A percentile compares a stretch with the other conserved stretches of the same genome.
These are phyloP conservation scores for Oreotrochilus melanogaster DNA, from an alignment of 2,113 vertebrate species.

Conservation along the genomic window DNA sequence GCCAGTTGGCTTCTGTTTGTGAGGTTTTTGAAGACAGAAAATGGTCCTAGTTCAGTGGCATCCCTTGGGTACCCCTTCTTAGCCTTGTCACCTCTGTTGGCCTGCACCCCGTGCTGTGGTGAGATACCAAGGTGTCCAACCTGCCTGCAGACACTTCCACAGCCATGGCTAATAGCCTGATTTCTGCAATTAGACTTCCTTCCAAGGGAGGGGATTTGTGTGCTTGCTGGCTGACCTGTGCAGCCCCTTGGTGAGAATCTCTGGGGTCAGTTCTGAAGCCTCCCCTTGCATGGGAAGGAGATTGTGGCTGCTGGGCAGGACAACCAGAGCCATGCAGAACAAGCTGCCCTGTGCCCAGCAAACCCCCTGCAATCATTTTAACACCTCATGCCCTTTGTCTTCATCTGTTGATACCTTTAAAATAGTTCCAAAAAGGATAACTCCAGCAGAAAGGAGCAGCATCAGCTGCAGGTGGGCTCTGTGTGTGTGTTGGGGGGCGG, in stretches of 20 bases:
- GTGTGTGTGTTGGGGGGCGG: background rate
- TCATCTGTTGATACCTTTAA: rapidly evolving
- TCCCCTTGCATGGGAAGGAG: background rate
- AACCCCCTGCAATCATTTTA: background rate
- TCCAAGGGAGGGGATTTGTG: background rate
- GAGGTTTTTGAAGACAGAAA: background rate
- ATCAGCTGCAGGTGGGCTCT: background rate
- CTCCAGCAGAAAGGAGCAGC: background rate
- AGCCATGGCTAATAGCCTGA: background rate
- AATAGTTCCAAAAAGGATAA: background rate
- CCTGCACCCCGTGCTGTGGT: background rate
- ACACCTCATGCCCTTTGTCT: background rate
- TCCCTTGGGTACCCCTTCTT: background rate
- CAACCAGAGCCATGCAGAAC: background rate
- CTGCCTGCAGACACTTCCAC: background rate
- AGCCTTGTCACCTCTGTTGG: background rate
- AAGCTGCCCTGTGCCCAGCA: background rate
- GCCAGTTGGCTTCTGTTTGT: background rate
- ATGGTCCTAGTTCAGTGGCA: background rate
- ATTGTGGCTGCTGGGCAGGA: background rate
- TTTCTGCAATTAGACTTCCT: background rate
- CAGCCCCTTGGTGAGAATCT: background rate
- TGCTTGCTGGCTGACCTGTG: background rate
- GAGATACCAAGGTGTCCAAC: background rate
- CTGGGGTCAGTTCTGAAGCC: background rate